Evolutionary conservation across 2,888 invertebrate genomes (phyloP).

Genomic region (Mycalesis mineus): DNA sequence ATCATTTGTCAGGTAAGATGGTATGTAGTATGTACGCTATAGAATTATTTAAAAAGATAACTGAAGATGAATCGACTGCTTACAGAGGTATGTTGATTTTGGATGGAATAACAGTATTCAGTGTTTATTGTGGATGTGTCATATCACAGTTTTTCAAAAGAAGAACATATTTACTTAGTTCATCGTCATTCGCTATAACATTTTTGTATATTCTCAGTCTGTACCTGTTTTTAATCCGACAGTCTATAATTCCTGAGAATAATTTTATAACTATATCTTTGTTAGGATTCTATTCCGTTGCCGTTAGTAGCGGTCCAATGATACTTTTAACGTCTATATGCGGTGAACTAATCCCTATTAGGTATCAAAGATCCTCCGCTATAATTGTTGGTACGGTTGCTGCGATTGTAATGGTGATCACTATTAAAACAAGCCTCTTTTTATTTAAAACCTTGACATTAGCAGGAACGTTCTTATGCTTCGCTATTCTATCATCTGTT

Average conservation of each 20-base stretch:
- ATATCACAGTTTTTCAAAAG: slow-evolving; percentile 45
- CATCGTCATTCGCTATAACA: slow-evolving; percentile 16
- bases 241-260: slow-evolving; percentile 29
- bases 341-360: slow-evolving; percentile 40
- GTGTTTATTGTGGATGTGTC: slow-evolving; percentile 49
- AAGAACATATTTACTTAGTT: slow-evolving; percentile 28
- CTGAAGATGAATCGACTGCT: slow-evolving; percentile 31
- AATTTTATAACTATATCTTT: slow-evolving; percentile 39
- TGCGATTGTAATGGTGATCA: slow-evolving; percentile 33
- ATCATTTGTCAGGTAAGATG: slow-evolving; percentile 36
- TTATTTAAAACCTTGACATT: slow-evolving; percentile 35
- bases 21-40: slow-evolving; percentile 33
- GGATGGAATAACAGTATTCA: slow-evolving; percentile 41
- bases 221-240: slow-evolving; percentile 30
- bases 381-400: slow-evolving; percentile 34
- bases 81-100: slow-evolving; percentile 40
- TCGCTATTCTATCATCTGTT: slow-evolving; percentile 36
- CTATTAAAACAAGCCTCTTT: slow-evolving; percentile 40
- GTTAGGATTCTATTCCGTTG: slow-evolving; percentile 41
- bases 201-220: slow-evolving; percentile 29
- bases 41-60: slow-evolving; percentile 35
- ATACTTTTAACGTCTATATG: slow-evolving; percentile 40
- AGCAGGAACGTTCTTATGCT: slow-evolving; percentile 41
- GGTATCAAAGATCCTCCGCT: slow-evolving; percentile 32
- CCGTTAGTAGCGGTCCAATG: slow-evolving; percentile 44